Evolutionary conservation across 2,113 vertebrate genomes (phyloP), one percentile per base, ranked within the genome.

Genomic region (Aramus guarauna): DNA sequence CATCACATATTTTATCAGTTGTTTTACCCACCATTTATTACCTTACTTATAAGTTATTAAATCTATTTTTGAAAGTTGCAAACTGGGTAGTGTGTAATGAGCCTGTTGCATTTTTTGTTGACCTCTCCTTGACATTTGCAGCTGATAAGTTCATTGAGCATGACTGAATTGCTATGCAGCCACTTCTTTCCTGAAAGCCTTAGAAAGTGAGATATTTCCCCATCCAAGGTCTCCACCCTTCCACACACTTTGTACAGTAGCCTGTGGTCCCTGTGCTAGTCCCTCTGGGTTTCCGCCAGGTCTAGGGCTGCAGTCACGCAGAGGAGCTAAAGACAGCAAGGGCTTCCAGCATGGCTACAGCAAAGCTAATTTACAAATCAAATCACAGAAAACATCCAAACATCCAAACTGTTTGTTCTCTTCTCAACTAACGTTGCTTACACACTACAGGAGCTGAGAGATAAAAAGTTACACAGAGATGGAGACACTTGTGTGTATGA

Each of bases 1-100:
- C 23, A 6, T 17, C 27, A 9, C 0, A 0, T 5, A 37, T 29
- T 29, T 16, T 62, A 32, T 52, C 0, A 0, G 18, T 10, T 22
- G 11, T 63, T 85, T 83, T 9, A 32, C 12, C 32, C 45, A 53
- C 32, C 13, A 18, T 50, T 72, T 77, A 23, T n/a, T 32, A 5
- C 43, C 43, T 43, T 19, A 39, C 73, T 80, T 64, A 15, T 10
- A 12, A 59, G 4, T 56, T 53, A 29, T 17, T 34, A 27, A 7
- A 39, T 18, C 55, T 43, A 0, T 20, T 80, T 76, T 9, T 52
- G 47, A 50, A 80, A 66, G 39, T 29, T 62, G 79, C 30, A 69
- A 56, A 75, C 8, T 29, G 36, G 39, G 27, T 6, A 52, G 53
- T 32, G 47, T 82, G n/a, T 29, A 73, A 64, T 11, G 26, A 96